These are phyloP conservation scores for Azorinus chamasolen DNA, from an alignment of 2,888 invertebrate genomes.

Conservation along the genomic window DNA sequence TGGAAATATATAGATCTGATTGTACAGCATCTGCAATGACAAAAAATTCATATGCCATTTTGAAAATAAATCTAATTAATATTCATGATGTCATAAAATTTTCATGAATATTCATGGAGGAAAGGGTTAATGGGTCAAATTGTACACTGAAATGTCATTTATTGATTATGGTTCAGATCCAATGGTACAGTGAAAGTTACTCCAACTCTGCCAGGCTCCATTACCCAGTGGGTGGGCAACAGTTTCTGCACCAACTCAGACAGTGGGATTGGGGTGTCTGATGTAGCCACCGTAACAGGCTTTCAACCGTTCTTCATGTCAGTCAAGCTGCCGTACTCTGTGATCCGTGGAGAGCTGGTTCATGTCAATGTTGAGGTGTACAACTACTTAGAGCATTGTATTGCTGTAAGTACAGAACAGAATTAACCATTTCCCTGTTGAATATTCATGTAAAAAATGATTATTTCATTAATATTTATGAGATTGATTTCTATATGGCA, in stretches of 20 bases:
- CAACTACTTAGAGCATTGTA: constrained; percentile 91
- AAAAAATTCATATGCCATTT: too few species aligned
- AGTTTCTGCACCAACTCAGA: constrained; percentile 88
- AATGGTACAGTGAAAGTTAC: constrained; percentile 67
- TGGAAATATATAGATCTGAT: too few species aligned
- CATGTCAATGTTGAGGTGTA: constrained; percentile 90
- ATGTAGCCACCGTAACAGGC: constrained; percentile 87
- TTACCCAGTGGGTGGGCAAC: constrained; percentile 89
- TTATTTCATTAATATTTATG: too few species aligned
- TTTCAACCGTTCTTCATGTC: constrained; percentile 93
- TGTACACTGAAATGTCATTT: too few species aligned
- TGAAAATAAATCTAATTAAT: too few species aligned
- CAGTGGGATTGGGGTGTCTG: constrained; percentile 88
- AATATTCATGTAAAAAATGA: too few species aligned
- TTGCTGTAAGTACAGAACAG: constrained; percentile 89
- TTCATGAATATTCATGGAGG: too few species aligned
- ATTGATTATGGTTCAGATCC: constrained; percentile 53
- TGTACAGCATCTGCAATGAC: too few species aligned
- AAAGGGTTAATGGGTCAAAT: too few species aligned
- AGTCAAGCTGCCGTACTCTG: constrained; percentile 90
- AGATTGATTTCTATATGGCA: too few species aligned
- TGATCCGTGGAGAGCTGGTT: constrained; percentile 90
- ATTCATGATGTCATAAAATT: too few species aligned
- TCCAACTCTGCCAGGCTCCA: constrained; percentile 88
- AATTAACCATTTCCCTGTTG: too few species aligned